These are phyloP conservation scores for Glossophaga mutica DNA, from an alignment of 2,797 vertebrate genomes.

Conservation along the genomic window DNA sequence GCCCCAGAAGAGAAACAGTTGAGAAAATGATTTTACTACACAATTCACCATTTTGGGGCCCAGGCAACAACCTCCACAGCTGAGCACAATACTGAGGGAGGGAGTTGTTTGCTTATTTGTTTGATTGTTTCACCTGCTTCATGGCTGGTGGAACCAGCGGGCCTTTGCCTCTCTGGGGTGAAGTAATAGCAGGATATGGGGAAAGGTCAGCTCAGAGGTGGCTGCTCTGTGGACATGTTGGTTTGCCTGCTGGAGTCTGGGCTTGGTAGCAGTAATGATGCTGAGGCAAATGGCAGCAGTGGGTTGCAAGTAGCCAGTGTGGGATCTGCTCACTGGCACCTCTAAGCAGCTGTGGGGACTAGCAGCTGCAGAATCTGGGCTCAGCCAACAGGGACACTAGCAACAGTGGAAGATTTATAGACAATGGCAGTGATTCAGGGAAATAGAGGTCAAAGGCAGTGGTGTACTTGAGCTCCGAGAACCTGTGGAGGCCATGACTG, in stretches of 20 bases:
- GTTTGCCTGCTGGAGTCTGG: background rate
- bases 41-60: background rate
- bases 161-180: background rate
- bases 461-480: background rate
- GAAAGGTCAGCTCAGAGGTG: background rate
- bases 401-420: background rate
- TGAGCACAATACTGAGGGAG: background rate
- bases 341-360: background rate
- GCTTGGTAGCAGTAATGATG: background rate
- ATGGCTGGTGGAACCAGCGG: background rate
- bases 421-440: background rate
- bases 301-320: background rate
- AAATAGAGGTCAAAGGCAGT: background rate
- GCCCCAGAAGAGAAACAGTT: background rate
- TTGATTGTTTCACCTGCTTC: background rate
- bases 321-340: background rate
- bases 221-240: background rate
- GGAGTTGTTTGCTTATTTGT: background rate
- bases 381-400: background rate
- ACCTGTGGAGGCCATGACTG: background rate
- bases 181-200: background rate
- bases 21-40: background rate
- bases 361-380: background rate
- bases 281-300: background rate
- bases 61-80: background rate